These are phyloP conservation scores for Drosophila pallidifrons DNA, from an alignment of 1,140 invertebrate species.

Conservation along the genomic window DNA sequence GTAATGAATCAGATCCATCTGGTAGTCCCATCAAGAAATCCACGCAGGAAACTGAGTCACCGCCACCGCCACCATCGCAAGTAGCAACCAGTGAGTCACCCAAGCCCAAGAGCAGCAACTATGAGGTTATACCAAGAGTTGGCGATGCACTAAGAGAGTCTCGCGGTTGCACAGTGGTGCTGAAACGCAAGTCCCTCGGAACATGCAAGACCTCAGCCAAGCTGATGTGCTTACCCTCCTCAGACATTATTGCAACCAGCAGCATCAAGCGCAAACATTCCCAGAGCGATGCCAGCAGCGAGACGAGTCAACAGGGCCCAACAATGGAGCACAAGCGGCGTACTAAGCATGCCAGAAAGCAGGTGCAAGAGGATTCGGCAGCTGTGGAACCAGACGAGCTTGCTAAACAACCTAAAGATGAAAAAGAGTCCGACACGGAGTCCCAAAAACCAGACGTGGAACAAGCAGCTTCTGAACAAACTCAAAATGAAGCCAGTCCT, in stretches of 20 bases:
- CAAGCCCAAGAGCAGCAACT: slow-evolving; percentile 69
- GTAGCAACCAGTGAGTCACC: slow-evolving; percentile 32
- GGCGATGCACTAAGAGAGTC: slow-evolving; percentile 63
- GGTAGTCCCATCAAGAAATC: slow-evolving; percentile 57
- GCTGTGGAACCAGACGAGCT: background rate
- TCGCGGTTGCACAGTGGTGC: slow-evolving; percentile 69
- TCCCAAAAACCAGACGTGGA: background rate
- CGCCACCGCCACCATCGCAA: background rate
- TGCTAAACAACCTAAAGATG: background rate
- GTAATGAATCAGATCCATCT: slow-evolving; percentile 73
- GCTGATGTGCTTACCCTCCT: background rate
- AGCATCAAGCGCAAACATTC: slow-evolving; percentile 64
- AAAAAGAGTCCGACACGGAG: background rate
- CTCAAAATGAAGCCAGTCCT: background rate
- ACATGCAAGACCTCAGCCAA: slow-evolving; percentile 39
- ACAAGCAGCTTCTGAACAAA: background rate
- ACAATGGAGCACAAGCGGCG: slow-evolving; percentile 45
- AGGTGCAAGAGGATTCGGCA: background rate
- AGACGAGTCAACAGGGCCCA: slow-evolving; percentile 35
- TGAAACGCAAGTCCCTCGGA: slow-evolving; percentile 75
- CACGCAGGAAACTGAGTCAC: slow-evolving; percentile 10
- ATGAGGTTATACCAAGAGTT: slow-evolving; percentile 68
- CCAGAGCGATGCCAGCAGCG: slow-evolving; percentile 65
- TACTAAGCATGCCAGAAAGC: slow-evolving; percentile 55
- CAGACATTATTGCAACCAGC: background rate